These are phyloP conservation scores for Tragelaphus oryx DNA, from an alignment of 2,797 vertebrate species.

Conservation along the genomic window DNA sequence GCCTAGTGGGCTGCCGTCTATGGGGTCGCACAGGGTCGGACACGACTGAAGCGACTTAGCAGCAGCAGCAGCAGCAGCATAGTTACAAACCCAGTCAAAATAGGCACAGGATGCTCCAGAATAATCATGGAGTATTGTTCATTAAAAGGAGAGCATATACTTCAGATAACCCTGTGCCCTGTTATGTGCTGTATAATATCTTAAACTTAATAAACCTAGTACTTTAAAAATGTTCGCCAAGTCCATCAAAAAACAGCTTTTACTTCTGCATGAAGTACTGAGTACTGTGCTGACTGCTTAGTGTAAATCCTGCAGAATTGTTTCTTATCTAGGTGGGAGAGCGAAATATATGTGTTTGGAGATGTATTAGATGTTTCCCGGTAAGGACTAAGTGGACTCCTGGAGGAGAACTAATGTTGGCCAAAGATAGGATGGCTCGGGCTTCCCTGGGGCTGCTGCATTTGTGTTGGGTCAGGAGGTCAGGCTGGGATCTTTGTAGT, in stretches of 20 bases:
- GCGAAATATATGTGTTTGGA: not conserved
- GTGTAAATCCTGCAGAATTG: not conserved
- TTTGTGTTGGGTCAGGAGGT: not conserved
- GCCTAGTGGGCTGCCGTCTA: no score
- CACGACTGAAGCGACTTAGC: no score
- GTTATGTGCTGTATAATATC: not conserved
- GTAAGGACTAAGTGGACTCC: not conserved
- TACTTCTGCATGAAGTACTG: not conserved
- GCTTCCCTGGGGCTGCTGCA: not conserved
- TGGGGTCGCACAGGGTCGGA: no score
- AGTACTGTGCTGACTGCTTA: not conserved
- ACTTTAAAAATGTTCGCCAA: not conserved
- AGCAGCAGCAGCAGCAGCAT: not conserved
- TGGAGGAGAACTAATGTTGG: not conserved
- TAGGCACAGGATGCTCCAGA: not conserved
- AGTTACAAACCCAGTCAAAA: slow-evolving; percentile 37
- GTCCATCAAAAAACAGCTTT: not conserved
- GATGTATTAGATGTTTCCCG: not conserved
- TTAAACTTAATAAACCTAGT: slow-evolving; percentile 12
- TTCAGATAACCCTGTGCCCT: not conserved
- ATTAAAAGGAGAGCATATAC: not conserved
- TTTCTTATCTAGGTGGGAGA: not conserved
- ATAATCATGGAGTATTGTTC: not conserved
- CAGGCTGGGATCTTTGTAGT: not conserved
- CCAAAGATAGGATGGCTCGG: not conserved